Conservation (phyloP, 2,113 vertebrate species). For the Ovibos moschatus region DNA sequence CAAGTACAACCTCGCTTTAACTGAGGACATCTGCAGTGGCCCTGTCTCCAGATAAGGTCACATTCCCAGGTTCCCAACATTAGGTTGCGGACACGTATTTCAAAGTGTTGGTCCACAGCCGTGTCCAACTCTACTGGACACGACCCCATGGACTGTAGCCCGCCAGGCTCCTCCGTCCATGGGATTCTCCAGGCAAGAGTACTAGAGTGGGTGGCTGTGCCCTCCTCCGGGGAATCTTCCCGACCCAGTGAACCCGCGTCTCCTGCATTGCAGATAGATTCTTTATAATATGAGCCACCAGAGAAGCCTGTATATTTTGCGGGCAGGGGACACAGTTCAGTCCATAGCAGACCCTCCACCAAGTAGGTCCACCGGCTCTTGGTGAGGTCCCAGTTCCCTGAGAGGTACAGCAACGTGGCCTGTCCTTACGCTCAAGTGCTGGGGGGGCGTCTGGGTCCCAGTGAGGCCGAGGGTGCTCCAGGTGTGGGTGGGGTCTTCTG, state of each 20-base stretch:
- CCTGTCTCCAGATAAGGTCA: not conserved
- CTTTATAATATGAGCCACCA: not conserved
- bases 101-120: not conserved
- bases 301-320: not conserved
- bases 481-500: not conserved
- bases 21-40: not conserved
- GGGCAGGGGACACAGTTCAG: not conserved
- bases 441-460: not conserved
- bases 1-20: not conserved
- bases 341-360: not conserved
- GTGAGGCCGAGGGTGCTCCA: not conserved
- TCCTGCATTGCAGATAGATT: not conserved
- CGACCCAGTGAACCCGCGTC: not conserved
- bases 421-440: not conserved
- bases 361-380: rapidly evolving
- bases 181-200: not conserved
- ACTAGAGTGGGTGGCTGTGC: not conserved
- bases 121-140: not conserved
- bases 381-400: not conserved
- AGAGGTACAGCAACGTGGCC: rapidly evolving
- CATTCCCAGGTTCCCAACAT: not conserved
- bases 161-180: not conserved
- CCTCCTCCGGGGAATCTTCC: not conserved
- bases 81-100: not conserved
- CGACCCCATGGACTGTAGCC: not conserved